Evolutionary conservation across 2,113 vertebrate species (phyloP), one percentile per base, ranked within the genome.

Genomic region (Pagrus major): DNA sequence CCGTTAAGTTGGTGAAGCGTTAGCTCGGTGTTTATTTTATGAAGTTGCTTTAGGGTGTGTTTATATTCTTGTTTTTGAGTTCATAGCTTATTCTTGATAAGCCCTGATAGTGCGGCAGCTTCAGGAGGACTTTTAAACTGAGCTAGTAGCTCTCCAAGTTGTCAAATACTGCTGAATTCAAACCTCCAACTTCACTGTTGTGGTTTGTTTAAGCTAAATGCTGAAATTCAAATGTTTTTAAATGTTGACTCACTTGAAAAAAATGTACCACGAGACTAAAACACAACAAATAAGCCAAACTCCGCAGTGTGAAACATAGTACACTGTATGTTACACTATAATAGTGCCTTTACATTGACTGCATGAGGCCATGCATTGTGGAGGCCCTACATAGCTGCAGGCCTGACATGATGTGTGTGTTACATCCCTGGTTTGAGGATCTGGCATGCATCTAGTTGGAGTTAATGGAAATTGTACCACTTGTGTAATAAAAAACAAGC

Each of bases 401-500:
- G 60, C 82, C 76, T 73, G 42, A 27, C 65, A 59, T 59, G 71
- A 27, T 80, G 39, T 33, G 37, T 76, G 60, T 35, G 63, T 47
- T 54, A 35, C 46, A 74, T 68, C 54, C 76, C 76, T 79, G 68
- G 11, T 59, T 61, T 59, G 49, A 81, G 33, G 64, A 70, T 81
- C 71, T 80, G 37, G 5, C 70, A 75, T 76, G 51, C 65, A 81
- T 71, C 59, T 37, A 70, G 46, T 37, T 66, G 46, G 63, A 85
- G 33, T 80, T 72, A 87, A 71, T 86, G 33, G 49, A 81, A 86
- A 78, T 60, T 80, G 64, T 85, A 47, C 76, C 70, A 83, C 83
- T 86, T 87, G 78, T 55, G 65, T 80, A 85, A 85, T 75, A 69
- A 83, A 47, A 83, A 47, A 79, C 80, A 77, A 72, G 58, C 47